A percentile compares a stretch with the other conserved stretches of the same genome.
phyloP scores from a whole-genome alignment of 2,888 invertebrate genomes.

The Pterobdella sp. region DNA sequence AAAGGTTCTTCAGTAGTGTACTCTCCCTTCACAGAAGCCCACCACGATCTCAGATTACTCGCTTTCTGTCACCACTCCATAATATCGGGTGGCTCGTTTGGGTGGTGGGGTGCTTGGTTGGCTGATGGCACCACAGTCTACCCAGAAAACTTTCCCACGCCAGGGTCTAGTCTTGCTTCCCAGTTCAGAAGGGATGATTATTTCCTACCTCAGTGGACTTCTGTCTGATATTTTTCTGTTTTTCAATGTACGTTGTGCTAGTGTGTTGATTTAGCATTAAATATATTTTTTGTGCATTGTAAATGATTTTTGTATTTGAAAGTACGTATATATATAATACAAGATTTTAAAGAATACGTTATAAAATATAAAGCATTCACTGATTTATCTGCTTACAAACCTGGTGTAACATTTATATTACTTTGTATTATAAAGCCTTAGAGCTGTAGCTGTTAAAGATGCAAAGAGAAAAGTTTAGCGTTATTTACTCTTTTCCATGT shows the following conservation, averaged over 20 bases:
- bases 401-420: too few relatives aligned
- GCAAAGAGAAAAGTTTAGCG: too few relatives aligned
- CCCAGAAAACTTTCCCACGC: constrained; percentile 33
- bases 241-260: background rate
- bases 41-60: constrained; percentile 35
- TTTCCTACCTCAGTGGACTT: constrained; percentile 36
- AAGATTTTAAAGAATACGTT: too few relatives aligned
- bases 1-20: constrained; percentile 31
- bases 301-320: background rate
- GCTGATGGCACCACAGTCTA: constrained; percentile 37
- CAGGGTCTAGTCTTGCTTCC: constrained; percentile 30
- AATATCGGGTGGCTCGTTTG: constrained; percentile 38
- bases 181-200: constrained; percentile 35
- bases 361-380: too few relatives aligned
- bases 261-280: background rate
- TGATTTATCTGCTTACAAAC: too few relatives aligned
- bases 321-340: background rate
- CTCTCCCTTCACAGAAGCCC: constrained; percentile 21
- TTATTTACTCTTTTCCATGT: too few relatives aligned
- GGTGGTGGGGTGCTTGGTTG: constrained; percentile 38
- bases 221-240: constrained; percentile 5
- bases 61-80: constrained; percentile 38
- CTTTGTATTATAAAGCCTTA: too few relatives aligned
- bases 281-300: background rate
- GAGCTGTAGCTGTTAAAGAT: too few relatives aligned